These are phyloP conservation scores for Ischnus inquisitorius DNA, from an alignment of 2,888 invertebrate species.

Conservation along the genomic window DNA sequence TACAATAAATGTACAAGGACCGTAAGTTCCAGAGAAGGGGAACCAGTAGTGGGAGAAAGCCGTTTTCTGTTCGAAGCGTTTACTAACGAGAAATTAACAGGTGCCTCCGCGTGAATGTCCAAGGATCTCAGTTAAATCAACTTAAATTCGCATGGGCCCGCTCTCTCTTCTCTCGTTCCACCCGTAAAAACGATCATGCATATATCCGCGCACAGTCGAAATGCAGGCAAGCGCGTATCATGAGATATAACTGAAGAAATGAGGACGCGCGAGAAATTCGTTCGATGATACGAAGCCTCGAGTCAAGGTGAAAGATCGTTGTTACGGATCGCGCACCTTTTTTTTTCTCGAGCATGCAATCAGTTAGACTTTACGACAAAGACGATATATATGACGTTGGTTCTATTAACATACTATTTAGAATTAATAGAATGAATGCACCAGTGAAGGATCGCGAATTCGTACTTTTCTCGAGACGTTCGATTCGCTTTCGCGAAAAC, in stretches of 20 bases:
- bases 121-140: slow-evolving; percentile 53
- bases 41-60: slow-evolving; percentile 57
- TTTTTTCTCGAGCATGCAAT: not conserved
- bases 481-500: not conserved
- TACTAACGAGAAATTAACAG: slow-evolving; percentile 59
- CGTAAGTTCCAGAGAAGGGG: slow-evolving; percentile 16
- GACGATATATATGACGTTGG: not conserved
- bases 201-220: slow-evolving; percentile 11
- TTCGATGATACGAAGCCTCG: slow-evolving; percentile 16
- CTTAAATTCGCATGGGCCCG: slow-evolving; percentile 40
- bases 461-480: not conserved
- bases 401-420: not conserved
- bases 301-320: not conserved
- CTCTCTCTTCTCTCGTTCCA: slow-evolving; percentile 46
- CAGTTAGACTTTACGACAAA: not conserved
- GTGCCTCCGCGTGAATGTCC: slow-evolving; percentile 47
- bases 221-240: not conserved
- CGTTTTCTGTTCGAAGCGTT: slow-evolving; percentile 45
- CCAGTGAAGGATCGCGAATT: not conserved
- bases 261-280: slow-evolving; percentile 51
- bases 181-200: slow-evolving; percentile 4
- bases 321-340: too few species aligned
- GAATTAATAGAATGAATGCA: not conserved
- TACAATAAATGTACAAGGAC: slow-evolving; percentile 34
- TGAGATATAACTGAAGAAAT: slow-evolving; percentile 23